These are phyloP conservation scores for Acleris sparsana DNA, from an alignment of 2,888 invertebrate species.

Conservation along the genomic window DNA sequence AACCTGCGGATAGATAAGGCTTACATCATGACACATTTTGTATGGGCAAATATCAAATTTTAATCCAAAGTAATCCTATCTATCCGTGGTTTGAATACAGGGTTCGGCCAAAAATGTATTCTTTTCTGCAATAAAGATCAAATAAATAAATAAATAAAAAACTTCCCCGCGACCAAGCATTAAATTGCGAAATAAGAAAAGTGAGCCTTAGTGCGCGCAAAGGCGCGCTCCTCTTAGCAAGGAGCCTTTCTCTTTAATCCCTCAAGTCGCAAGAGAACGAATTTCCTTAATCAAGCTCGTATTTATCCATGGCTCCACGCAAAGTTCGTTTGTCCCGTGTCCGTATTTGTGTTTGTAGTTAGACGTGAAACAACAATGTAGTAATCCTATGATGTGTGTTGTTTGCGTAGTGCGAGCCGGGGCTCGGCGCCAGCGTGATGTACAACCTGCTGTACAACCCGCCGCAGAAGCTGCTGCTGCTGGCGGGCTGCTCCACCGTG, in stretches of 20 bases:
- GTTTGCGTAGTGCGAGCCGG: conserved; percentile 95
- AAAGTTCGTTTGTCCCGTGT: conserved; percentile 4
- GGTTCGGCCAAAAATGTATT: too few relatives aligned
- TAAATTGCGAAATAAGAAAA: too few relatives aligned
- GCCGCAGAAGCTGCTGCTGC: conserved; percentile 95
- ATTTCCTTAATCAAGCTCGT: conserved; percentile 15
- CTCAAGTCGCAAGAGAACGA: not conserved
- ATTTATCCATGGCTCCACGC: conserved; percentile 7
- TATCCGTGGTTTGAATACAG: too few relatives aligned
- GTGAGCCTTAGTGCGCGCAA: too few relatives aligned
- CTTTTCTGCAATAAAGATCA: too few relatives aligned
- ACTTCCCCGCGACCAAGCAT: too few relatives aligned
- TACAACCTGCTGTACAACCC: conserved; percentile 98
- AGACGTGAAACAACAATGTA: too few relatives aligned
- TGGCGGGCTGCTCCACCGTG: conserved; percentile 99
- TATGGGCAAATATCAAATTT: too few relatives aligned
- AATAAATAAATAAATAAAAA: too few relatives aligned
- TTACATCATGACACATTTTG: too few relatives aligned
- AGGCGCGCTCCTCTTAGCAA: not conserved
- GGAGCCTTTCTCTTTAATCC: conserved; percentile 2
- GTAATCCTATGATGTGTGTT: not conserved
- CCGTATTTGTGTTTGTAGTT: conserved; percentile 8
- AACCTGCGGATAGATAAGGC: too few relatives aligned
- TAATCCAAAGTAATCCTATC: too few relatives aligned
- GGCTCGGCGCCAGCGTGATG: conserved; percentile 98